Percentiles rank a stretch among this genome's conserved stretches.
phyloP scores from a whole-genome alignment of 2,888 invertebrate genomes.

The Lagria hirta region DNA sequence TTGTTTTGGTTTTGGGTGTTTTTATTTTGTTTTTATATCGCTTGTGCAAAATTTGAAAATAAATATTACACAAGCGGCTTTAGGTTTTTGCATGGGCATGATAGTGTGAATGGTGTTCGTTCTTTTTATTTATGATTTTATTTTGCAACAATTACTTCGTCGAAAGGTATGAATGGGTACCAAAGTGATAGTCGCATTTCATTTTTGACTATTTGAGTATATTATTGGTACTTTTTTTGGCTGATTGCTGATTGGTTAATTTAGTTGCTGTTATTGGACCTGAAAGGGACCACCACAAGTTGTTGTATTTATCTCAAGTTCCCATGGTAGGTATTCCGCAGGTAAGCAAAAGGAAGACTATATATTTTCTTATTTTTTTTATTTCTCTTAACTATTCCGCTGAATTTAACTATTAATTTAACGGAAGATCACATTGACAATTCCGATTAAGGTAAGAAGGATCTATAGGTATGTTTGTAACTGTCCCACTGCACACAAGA shows the following conservation, averaged over 20 bases:
- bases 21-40: constrained; percentile 29
- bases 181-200: constrained; percentile 2
- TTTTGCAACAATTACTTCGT: constrained; percentile 17
- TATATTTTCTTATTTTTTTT: too few species aligned
- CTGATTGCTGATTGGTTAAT: constrained; percentile 39
- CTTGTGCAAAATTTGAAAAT: too few species aligned
- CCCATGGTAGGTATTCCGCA: constrained; percentile 57
- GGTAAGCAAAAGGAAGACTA: constrained; percentile 40
- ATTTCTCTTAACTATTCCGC: constrained; percentile 24
- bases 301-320: constrained; percentile 61
- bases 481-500: too few species aligned
- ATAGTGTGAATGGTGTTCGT: constrained; percentile 14
- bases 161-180: constrained; percentile 1
- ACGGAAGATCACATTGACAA: constrained; percentile 40
- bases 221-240: constrained; percentile 9
- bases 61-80: not conserved
- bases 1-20: constrained; percentile 44
- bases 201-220: constrained; percentile 6
- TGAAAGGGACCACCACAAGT: constrained; percentile 60
- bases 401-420: constrained; percentile 26
- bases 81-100: too few species aligned
- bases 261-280: constrained; percentile 60
- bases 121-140: constrained; percentile 16
- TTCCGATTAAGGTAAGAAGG: constrained; percentile 41
- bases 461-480: too few species aligned